Percentiles rank a stretch among this genome's conserved stretches.
phyloP scores from a whole-genome alignment of 2,797 vertebrate genomes.

The Melanotaenia maccullochi region DNA sequence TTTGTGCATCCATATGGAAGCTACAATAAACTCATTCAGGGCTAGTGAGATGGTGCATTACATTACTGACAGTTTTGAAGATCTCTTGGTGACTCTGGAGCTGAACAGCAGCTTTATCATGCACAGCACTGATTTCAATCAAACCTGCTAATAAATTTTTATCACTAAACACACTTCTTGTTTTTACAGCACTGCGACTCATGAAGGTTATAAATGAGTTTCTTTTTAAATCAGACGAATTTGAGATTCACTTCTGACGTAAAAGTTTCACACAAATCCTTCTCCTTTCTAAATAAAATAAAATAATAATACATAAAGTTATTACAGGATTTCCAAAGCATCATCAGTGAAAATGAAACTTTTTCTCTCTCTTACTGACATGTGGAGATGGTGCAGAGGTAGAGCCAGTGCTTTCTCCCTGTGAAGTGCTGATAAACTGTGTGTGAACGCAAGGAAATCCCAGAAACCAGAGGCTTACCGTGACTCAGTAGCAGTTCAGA shows the following conservation, averaged over 20 bases:
- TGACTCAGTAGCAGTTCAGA: constrained; percentile 33
- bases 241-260: neutral
- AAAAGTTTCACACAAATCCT: neutral
- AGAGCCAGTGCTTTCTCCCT: neutral
- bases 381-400: neutral
- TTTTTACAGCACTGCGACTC: neutral
- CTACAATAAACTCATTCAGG: neutral
- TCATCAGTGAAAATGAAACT: neutral
- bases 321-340: constrained; percentile 7
- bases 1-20: neutral
- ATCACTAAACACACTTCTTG: neutral
- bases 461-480: constrained; percentile 33
- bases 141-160: neutral
- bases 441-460: constrained; percentile 15
- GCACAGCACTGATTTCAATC: neutral
- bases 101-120: neutral
- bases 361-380: neutral
- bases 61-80: neutral
- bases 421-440: constrained; percentile 3
- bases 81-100: neutral
- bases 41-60: neutral
- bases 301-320: neutral
- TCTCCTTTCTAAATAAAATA: neutral
- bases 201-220: neutral
- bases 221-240: neutral